Conservation (phyloP, 2,113 vertebrate genomes). For the Halichoeres trimaculatus region DNA sequence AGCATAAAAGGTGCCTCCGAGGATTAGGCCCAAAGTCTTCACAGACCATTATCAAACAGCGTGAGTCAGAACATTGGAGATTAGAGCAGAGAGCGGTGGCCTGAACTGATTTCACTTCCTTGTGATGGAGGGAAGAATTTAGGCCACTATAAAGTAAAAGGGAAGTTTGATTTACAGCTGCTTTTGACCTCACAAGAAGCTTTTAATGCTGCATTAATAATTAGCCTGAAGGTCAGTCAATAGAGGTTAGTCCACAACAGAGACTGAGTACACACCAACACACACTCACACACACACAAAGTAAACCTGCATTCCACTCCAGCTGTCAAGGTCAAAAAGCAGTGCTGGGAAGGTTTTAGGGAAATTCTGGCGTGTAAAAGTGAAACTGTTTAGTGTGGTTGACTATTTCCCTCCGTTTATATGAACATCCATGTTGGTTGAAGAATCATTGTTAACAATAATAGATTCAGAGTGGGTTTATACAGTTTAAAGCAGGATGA, state of each 20-base stretch:
- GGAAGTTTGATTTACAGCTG: slow-evolving; percentile 32
- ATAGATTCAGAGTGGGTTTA: too few relatives aligned
- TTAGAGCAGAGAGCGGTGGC: slow-evolving; percentile 43
- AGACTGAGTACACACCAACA: slow-evolving; percentile 11
- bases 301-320: slow-evolving; percentile 61
- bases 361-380: slow-evolving; percentile 45
- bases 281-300: background rate
- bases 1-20: slow-evolving; percentile 33
- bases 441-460: background rate
- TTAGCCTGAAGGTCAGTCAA: slow-evolving; percentile 71
- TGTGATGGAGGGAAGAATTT: slow-evolving; percentile 19
- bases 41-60: slow-evolving; percentile 71
- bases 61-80: slow-evolving; percentile 54
- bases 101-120: slow-evolving; percentile 34
- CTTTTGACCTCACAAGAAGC: slow-evolving; percentile 12
- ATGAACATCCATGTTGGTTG: background rate
- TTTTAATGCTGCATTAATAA: slow-evolving; percentile 70
- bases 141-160: slow-evolving; percentile 2
- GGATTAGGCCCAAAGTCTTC: slow-evolving; percentile 57
- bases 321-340: slow-evolving; percentile 63
- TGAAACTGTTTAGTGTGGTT: slow-evolving; percentile 30
- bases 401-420: background rate
- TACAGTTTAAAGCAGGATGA: background rate
- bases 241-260: slow-evolving; percentile 47
- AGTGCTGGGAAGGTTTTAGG: slow-evolving; percentile 35